Evolutionary conservation across 2,113 vertebrate genomes (phyloP), one percentile per base, ranked within the genome.

Genomic region (Amphiprion percula): DNA sequence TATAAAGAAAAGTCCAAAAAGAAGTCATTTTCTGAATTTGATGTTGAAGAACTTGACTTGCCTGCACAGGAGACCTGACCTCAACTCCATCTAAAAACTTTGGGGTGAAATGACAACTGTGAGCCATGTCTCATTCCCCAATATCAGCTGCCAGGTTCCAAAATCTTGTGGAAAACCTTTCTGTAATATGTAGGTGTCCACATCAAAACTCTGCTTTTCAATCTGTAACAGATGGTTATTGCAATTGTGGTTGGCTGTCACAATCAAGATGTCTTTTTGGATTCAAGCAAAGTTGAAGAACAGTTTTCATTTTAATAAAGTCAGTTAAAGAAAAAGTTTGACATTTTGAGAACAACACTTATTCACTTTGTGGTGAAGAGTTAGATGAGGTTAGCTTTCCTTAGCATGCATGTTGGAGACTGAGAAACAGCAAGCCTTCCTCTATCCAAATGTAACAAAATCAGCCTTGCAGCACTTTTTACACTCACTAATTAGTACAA

Each of bases 171-270:
- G 39, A 66, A 5, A 39, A 19, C 56, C 33, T 52, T 39, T 33
- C 49, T 55, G 56, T 54, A 44, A 41, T 10, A 23, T 46, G 39
- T 63, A 55, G 67, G 59, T 33, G 66, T 78, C 66, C 26, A 19
- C 75, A 63, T 47, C 24, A 63, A 49, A 61, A 63, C 44, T 24
- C 33, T 6, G 17, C 23, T 16, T 61, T 44, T 23, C 47, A 19
- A 49, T 15, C 21, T 53, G 52, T 53, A 53, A 53, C 52, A 49
- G 23, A 67, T 1, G 11, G 54, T 52, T 68, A 26, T 24, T 69
- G 65, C 37, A 61, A 14, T 68, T 77, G 50, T 19, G 52, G 17
- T 49, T 59, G 30, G 14, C 46, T 63, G 50, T 74, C 59, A 81
- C 52, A 56, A 68, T 80, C 39, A 28, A 23, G 1, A 24, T 17